Base-by-base conservation (phyloP, 2,797 vertebrate genomes). In the Brachymystax lenok region DNA sequence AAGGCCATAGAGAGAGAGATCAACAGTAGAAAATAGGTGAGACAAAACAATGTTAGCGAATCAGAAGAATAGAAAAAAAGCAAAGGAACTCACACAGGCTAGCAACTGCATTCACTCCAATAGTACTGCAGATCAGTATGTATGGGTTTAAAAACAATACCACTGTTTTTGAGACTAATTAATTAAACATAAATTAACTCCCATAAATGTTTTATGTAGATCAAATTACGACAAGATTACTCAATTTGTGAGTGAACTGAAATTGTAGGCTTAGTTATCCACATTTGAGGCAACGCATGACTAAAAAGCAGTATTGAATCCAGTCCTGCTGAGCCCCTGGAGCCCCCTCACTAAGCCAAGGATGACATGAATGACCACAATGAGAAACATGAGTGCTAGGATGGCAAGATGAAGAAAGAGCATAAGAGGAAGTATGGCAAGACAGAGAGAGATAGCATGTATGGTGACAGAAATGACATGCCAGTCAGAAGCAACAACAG, bases 1-100 rank as follows among this genome's bases (percentile, higher is more conserved):
- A 92, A 91, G 90, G 94, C 91, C 94, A 91, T 94, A 95, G 86
- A 95, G 90, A 95, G 90, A 89, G 85, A 94, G 91, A 96, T 87
- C 40, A 46, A 12, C 40, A 95, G 91, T 8, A 27, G 88, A 91
- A 92, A 92, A 93, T 46, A 86, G 35, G 68, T 87, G 75, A 84
- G 75, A 83, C 40, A 46, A 46, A 46, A 46, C 10, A 46, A 46
- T 46, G 2, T 10, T 3, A 46, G 40, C 7, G 90, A 85, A 76
- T 83, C 51, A 79, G 52, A 81, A 86, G 64, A 69, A 77, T 77
- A 74, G 51, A 52, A 80, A 71, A 71, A 82, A 69, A 75, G 79
- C 56, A 59, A 35, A 21, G 6, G 67, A 76, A 86, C 69, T 77
- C 82, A 83, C 10, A 82, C 14, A n/a, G 54, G 80, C 79, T 70